Evolutionary conservation across 2,113 vertebrate genomes (phyloP), one percentile per base, ranked within the genome.

Genomic region (Poicephalus gulielmi): DNA sequence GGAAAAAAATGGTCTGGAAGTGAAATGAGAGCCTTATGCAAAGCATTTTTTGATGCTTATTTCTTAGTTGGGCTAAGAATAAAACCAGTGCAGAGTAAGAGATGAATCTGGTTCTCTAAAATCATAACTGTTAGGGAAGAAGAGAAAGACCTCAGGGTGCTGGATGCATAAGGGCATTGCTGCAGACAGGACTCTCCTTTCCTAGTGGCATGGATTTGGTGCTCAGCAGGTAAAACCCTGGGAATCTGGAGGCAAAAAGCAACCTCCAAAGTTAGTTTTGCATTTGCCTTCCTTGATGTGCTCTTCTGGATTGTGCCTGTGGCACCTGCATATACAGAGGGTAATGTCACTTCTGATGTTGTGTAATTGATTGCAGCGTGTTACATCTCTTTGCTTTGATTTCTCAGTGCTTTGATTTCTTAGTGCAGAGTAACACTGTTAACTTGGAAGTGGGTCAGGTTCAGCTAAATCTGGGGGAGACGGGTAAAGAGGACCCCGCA

Each of bases 391-490:
- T 57, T 41, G 55, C 68, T 88, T 80, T 44, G 55, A 52, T 89
- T 86, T 83, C 86, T 82, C 91, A 27, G 83, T 2, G 64, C 64
- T 87, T 92, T 71, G 44, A 88, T 89, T 96, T 79, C 94, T 66
- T 39, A 74, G 71, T 4, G 1, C 52, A 31, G 75, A 68, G 31
- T 86, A 52, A 64, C 74, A 22, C 1, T 1, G 46, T 84, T 43
- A 66, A 76, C 25, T 49, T 79, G 81, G 70, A 94, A 91, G 44
- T 73, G 70, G 84, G 78, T 89, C 78, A 79, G 35, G 84, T 81
- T 75, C 53, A 71, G 83, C 78, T 80, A 77, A 88, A 90, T 77
- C 69, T 88, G 85, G 83, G 94, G 90, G 76, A 85, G 90, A 30
- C 35, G 39, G 74, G 35, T 82, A 18, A 57, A 76, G 59, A 71